A percentile compares a stretch with the other conserved stretches of the same genome.
These are phyloP conservation scores for Acromyrmex heyeri DNA, from an alignment of 1,140 invertebrate genomes.

Conservation along the genomic window DNA sequence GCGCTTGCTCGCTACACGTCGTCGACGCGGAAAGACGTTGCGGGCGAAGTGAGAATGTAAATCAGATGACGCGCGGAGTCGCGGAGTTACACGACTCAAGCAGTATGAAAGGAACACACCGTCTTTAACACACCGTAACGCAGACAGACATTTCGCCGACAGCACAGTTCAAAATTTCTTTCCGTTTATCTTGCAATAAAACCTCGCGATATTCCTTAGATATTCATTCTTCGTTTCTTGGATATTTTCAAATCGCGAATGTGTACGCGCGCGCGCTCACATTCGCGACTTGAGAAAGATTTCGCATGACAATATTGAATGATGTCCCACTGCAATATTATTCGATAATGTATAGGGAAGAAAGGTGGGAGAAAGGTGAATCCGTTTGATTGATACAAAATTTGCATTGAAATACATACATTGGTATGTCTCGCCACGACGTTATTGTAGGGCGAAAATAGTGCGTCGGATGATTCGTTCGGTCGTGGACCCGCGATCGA, in stretches of 20 bases:
- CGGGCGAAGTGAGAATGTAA: conserved; percentile 55
- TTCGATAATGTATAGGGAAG: neutral
- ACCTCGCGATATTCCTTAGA: neutral
- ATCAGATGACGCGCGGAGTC: conserved; percentile 47
- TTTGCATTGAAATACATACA: conserved; percentile 9
- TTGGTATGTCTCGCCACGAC: neutral
- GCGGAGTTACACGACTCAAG: conserved; percentile 44
- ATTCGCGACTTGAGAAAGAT: neutral
- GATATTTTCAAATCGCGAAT: neutral
- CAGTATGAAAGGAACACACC: neutral
- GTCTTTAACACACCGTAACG: conserved; percentile 33
- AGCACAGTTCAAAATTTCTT: conserved; percentile 37
- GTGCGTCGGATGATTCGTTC: neutral
- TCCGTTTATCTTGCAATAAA: conserved; percentile 32
- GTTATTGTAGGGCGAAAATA: conserved; percentile 14
- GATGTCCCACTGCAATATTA: conserved; percentile 7
- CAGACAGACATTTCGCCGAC: conserved; percentile 40
- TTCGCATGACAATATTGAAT: conserved; percentile 23
- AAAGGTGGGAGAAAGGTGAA: neutral
- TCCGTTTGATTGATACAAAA: conserved; percentile 38
- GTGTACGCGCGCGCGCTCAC: too few relatives aligned
- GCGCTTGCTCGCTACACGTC: neutral
- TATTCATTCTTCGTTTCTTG: neutral
- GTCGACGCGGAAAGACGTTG: conserved; percentile 44
- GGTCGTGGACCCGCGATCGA: conserved; percentile 45